Evolutionary conservation across 1,140 invertebrate genomes (phyloP), one percentile per base, ranked within the genome.

Genomic region (Anadara kagoshimensis): DNA sequence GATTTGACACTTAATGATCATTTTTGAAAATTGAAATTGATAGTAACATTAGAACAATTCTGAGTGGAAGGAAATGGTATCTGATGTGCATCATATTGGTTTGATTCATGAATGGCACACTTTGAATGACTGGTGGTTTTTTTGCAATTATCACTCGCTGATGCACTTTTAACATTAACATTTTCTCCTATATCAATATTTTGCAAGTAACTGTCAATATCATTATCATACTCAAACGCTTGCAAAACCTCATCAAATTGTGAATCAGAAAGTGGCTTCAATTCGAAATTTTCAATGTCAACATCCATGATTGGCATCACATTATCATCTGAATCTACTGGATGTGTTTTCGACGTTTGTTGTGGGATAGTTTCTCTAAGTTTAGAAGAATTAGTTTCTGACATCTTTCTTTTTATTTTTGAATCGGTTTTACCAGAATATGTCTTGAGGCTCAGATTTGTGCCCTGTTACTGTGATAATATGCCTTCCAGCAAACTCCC

Each of bases 391-490:
- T 41, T 41, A n/a, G 51, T 53, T 53, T 53, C 51, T 53, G 51
- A 53, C 51, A 53, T 53, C 22, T n/a, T 24, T 45, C 8, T 51
- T 51, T 65, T 65, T 16, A 29, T 65, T 22, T 29, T 29, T 20
- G 24, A 8, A 49, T 43, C 45, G 12, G 62, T 65, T 29, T 49
- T 49, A 14, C 62, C 45, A 24, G 51, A 56, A 22, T 67, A 57
- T 18, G 65, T 67, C 44, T 67, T 67, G 14, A 54, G 26, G 1
- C 44, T 67, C 65, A 11, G 51, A 56, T 22, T 67, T 67, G 18
- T 67, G 51, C 1, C 65, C 65, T 43, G 65, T 67, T 7, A 67
- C 45, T n/a, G 8, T 57, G 16, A 51, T 57, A 5, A 67, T 67
- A 57, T 67, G 65, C 12, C 53, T 1, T 54, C 51, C 53, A 1